Evolutionary conservation across 2,888 invertebrate genomes (phyloP).

Genomic region (Artemia sinica): DNA sequence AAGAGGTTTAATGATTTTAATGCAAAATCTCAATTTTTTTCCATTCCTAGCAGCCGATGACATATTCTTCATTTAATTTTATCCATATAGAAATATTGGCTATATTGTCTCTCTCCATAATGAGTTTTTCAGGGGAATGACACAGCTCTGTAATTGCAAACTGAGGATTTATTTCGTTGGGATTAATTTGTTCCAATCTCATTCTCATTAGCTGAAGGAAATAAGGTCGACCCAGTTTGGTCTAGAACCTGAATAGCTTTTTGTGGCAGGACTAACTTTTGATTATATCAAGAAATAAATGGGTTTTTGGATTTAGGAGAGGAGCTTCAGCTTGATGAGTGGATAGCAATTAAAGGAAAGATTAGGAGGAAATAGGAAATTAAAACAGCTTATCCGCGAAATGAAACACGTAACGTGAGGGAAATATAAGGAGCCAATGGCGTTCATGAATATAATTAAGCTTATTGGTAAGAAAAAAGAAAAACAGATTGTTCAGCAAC

Average conservation of each 20-base stretch:
- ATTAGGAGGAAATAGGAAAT: not conserved
- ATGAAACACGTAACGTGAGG: not conserved
- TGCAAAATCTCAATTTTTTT: no score
- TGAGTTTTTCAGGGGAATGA: constrained; percentile 6
- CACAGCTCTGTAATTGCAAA: constrained; percentile 7
- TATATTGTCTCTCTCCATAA: not conserved
- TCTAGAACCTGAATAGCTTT: constrained; percentile 9
- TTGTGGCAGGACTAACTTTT: constrained; percentile 6
- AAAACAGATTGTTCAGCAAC: no score
- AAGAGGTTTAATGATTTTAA: no score
- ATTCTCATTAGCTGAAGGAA: constrained; percentile 11
- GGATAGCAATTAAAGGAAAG: constrained; percentile 4
- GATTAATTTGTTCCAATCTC: constrained; percentile 13
- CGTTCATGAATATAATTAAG: no score
- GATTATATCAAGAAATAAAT: constrained; percentile 2
- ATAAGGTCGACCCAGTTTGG: constrained; percentile 14
- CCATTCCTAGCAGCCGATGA: no score
- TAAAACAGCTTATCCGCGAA: constrained; percentile 2
- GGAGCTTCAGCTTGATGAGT: not conserved
- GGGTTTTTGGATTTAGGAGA: constrained; percentile 8
- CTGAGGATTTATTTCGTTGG: not conserved
- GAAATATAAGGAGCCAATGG: no score
- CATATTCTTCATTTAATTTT: no score
- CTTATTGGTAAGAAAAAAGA: no score
- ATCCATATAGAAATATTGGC: no score